Base-by-base conservation (phyloP, 1,140 invertebrate species). In the Centruroides vittatus region DNA sequence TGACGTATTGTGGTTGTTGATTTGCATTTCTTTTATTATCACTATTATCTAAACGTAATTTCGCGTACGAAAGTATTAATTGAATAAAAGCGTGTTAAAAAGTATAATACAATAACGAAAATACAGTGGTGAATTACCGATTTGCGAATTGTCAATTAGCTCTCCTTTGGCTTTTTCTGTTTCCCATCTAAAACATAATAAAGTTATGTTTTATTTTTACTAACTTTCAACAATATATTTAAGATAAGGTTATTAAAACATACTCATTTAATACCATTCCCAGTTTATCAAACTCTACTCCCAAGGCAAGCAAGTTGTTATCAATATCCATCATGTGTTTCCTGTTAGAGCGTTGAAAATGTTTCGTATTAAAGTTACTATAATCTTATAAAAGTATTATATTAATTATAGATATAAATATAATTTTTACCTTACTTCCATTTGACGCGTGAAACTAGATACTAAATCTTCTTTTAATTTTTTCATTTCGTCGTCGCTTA, bases 361-460 rank as follows among this genome's bases (percentile, higher is more conserved):
- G 23, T 23, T 23, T 23, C 23, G 23, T 23, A 23, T 23, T 23
- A 23, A 23, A 23, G 23, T 23, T 23, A n/a, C n/a, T n/a, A n/a
- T n/a, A n/a, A n/a, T n/a, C n/a, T n/a, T n/a, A n/a, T n/a, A n/a
- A n/a, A n/a, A n/a, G n/a, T n/a, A n/a, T n/a, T n/a, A n/a, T n/a
- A 23, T 23, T 23, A 23, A 23, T 23, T 23, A 23, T 23, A 23
- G 23, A 23, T 23, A 23, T 23, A 23, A 23, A 23, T 23, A 2
- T 50, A 23, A 58, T 49, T 41, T 11, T 55, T 71, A 81, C 79
- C 89, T 80, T 1, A 93, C 73, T 66, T 87, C 82, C 89, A 93
- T 93, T 73, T 93, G 90, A 64, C 91, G 87, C 65, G 89, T 87
- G 71, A 93, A 94, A 0, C 86, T 86, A 0, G 84, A 81, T 0